Conservation (phyloP, 2,888 invertebrate species). For the Chloroclysta siterata region DNA sequence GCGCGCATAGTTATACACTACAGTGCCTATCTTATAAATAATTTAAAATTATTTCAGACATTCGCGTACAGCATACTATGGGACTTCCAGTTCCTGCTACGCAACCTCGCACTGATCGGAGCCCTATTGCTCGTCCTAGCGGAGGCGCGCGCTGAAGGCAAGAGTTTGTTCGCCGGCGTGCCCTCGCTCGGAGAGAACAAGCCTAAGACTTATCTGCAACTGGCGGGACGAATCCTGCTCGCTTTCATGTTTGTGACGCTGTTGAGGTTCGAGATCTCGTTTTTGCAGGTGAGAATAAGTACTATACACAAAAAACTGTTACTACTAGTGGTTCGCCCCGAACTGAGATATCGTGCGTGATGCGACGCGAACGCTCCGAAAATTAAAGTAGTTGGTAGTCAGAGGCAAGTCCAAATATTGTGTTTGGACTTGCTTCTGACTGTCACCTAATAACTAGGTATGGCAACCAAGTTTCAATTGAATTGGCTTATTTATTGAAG, state of each 20-base stretch:
- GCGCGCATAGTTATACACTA: too few relatives aligned
- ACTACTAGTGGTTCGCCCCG: too few relatives aligned
- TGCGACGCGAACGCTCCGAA: too few relatives aligned
- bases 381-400: too few relatives aligned
- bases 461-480: too few relatives aligned
- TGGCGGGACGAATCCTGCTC: conserved; percentile 96
- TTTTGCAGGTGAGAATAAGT: conserved; percentile 88
- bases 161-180: conserved; percentile 98
- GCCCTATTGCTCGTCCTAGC: conserved; percentile 98
- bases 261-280: conserved; percentile 95
- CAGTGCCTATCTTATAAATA: too few relatives aligned
- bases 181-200: conserved; percentile 97
- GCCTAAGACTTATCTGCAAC: conserved; percentile 97
- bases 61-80: conserved; percentile 98
- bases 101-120: conserved; percentile 98
- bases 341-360: too few relatives aligned
- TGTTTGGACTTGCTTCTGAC: too few relatives aligned
- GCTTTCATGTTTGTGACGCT: conserved; percentile 99
- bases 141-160: conserved; percentile 97
- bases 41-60: conserved; percentile 84
- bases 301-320: not conserved
- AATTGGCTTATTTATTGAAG: too few relatives aligned
- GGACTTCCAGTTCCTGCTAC: conserved; percentile 98
- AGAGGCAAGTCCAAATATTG: too few relatives aligned
- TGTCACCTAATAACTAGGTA: too few relatives aligned